These are phyloP conservation scores for Semaprochilodus insignis DNA, from an alignment of 2,797 vertebrate species.

Conservation along the genomic window DNA sequence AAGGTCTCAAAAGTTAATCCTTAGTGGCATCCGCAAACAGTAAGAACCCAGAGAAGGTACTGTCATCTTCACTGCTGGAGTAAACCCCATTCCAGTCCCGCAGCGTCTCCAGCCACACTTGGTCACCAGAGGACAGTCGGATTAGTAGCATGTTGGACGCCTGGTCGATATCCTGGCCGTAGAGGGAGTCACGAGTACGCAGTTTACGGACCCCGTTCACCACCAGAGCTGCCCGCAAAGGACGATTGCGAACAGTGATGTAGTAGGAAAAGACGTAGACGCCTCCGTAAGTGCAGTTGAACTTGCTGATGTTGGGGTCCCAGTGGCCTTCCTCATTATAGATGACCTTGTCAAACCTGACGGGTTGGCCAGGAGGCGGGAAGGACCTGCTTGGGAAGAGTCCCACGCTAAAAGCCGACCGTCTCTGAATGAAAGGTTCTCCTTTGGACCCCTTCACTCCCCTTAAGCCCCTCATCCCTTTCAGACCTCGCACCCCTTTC, in stretches of 20 bases:
- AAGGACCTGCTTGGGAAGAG: constrained; percentile 89
- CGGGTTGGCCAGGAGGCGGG: constrained; percentile 86
- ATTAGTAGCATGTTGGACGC: constrained; percentile 89
- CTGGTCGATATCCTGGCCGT: constrained; percentile 94
- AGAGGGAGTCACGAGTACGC: constrained; percentile 90
- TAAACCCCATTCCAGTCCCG: constrained; percentile 95
- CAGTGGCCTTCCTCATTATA: constrained; percentile 90
- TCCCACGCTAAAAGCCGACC: constrained; percentile 90
- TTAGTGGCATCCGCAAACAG: constrained; percentile 79
- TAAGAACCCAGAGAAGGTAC: constrained; percentile 93
- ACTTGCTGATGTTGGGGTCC: constrained; percentile 85
- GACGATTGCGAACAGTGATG: constrained; percentile 90
- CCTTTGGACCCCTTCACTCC: constrained; percentile 87
- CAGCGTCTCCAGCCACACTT: constrained; percentile 93
- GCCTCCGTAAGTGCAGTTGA: constrained; percentile 87
- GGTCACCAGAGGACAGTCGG: constrained; percentile 84
- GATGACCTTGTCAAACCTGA: constrained; percentile 91
- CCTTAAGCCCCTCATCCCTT: constrained; percentile 81
- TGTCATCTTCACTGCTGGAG: constrained; percentile 91
- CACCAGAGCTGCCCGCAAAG: constrained; percentile 86
- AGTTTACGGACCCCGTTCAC: constrained; percentile 83
- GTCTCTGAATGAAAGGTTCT: constrained; percentile 62
- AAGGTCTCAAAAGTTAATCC: constrained; percentile 37
- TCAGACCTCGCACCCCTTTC: constrained; percentile 86
- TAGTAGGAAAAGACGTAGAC: constrained; percentile 93